These are phyloP conservation scores for Agrochola macilenta DNA, from an alignment of 2,888 invertebrate genomes.

Conservation along the genomic window DNA sequence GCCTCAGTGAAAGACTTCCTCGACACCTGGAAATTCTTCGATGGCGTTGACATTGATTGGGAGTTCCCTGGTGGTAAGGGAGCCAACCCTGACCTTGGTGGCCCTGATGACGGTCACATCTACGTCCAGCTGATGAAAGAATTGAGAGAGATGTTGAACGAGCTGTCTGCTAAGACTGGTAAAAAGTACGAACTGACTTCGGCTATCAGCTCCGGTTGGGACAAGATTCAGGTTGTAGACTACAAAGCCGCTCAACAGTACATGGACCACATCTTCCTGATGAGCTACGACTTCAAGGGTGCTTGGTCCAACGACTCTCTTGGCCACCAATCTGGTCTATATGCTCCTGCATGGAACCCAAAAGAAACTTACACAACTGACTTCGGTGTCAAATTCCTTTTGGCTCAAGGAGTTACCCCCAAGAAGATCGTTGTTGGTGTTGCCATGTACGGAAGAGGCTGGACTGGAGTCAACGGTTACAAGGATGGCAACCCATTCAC, in stretches of 20 bases:
- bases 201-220: conserved; percentile 89
- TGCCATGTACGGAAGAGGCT: conserved; percentile 88
- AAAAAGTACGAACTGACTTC: conserved; percentile 87
- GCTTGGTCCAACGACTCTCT: conserved; percentile 88
- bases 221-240: conserved; percentile 88
- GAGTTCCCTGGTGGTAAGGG: conserved; percentile 89
- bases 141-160: conserved; percentile 85
- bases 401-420: conserved; percentile 87
- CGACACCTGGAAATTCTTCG: conserved; percentile 88
- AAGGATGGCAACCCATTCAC: conserved; percentile 84
- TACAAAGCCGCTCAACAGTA: conserved; percentile 86
- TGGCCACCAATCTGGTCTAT: conserved; percentile 85
- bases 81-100: conserved; percentile 85
- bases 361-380: conserved; percentile 89
- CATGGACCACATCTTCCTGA: conserved; percentile 88
- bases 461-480: conserved; percentile 86
- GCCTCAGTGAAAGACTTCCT: conserved; percentile 87
- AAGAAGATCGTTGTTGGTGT: conserved; percentile 87
- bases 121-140: conserved; percentile 86
- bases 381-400: conserved; percentile 84
- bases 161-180: conserved; percentile 83
- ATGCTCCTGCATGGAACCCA: conserved; percentile 85
- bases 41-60: conserved; percentile 89
- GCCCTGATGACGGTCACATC: conserved; percentile 84
- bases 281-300: conserved; percentile 89